Conservation (phyloP, 2,888 invertebrate genomes). For the Acrocera orbiculus region DNA sequence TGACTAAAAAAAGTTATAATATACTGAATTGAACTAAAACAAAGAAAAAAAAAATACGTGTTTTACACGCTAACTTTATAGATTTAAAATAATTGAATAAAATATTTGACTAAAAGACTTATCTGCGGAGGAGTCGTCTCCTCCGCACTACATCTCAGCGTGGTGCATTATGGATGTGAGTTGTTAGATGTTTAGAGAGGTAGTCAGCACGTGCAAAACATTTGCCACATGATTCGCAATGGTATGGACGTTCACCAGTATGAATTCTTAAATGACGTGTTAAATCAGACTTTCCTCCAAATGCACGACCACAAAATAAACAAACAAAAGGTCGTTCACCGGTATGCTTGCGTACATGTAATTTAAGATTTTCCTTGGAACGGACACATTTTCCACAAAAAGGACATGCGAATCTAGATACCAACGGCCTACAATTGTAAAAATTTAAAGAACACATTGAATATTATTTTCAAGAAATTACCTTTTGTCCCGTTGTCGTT, state of each 20-base stretch:
- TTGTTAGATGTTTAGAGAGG: conserved; percentile 77
- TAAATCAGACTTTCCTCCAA: conserved; percentile 74
- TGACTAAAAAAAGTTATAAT: too few species aligned
- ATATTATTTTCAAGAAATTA: conserved; percentile 15
- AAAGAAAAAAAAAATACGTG: too few species aligned
- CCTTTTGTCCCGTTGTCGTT: conserved; percentile 47
- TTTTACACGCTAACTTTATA: too few species aligned
- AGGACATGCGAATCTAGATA: conserved; percentile 63
- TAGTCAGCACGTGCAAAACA: conserved; percentile 83
- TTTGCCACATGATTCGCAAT: conserved; percentile 83
- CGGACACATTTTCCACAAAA: conserved; percentile 81
- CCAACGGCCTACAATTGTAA: conserved; percentile 20
- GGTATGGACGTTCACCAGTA: conserved; percentile 77
- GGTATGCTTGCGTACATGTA: conserved; percentile 72
- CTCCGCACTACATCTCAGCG: conserved; percentile 35
- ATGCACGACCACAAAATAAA: conserved; percentile 72
- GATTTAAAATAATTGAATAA: too few species aligned
- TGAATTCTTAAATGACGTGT: conserved; percentile 75
- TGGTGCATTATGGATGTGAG: conserved; percentile 65
- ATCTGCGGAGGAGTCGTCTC: conserved; percentile 33
- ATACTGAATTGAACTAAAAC: too few species aligned
- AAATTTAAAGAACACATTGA: conserved; percentile 1
- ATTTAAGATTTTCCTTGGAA: conserved; percentile 72
- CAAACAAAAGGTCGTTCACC: conserved; percentile 84
- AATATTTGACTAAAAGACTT: too few species aligned